Percentiles rank a stretch among this genome's conserved stretches.
These are phyloP conservation scores for Caretta caretta DNA, from an alignment of 2,113 vertebrate genomes.

Conservation along the genomic window DNA sequence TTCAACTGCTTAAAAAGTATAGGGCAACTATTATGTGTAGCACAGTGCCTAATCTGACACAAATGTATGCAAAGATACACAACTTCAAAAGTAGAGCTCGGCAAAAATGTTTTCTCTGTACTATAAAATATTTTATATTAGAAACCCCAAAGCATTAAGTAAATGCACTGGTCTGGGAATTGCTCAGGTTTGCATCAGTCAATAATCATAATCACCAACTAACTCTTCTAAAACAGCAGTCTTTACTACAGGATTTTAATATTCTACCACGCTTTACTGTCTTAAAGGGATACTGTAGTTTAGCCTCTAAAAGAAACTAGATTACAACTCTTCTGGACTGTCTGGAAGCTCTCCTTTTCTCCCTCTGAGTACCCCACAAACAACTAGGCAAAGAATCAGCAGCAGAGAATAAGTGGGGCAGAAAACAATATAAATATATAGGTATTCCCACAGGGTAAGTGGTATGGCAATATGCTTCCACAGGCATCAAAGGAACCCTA, in stretches of 20 bases:
- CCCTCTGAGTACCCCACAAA: not conserved
- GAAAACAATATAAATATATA: not conserved
- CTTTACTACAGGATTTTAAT: not conserved
- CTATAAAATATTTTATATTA: not conserved
- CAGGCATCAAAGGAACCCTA: not conserved
- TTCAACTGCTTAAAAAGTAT: slow-evolving; percentile 14
- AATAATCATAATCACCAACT: not conserved
- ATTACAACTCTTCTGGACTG: not conserved
- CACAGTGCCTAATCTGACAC: not conserved
- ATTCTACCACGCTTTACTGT: not conserved
- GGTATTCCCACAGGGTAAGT: not conserved
- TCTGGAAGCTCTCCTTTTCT: not conserved
- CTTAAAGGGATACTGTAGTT: not conserved
- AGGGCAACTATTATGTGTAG: not conserved
- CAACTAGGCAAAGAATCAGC: not conserved
- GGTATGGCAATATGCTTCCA: not conserved
- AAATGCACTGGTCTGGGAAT: not conserved
- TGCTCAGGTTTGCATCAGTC: not conserved
- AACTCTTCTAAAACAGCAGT: not conserved
- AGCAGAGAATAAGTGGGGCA: not conserved
- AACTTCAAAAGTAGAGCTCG: not conserved
- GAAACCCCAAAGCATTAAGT: not conserved
- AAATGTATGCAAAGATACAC: not conserved
- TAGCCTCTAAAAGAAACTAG: not conserved
- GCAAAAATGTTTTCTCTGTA: not conserved